Base-by-base conservation (phyloP, 2,113 vertebrate genomes). In the Heterotis niloticus region DNA sequence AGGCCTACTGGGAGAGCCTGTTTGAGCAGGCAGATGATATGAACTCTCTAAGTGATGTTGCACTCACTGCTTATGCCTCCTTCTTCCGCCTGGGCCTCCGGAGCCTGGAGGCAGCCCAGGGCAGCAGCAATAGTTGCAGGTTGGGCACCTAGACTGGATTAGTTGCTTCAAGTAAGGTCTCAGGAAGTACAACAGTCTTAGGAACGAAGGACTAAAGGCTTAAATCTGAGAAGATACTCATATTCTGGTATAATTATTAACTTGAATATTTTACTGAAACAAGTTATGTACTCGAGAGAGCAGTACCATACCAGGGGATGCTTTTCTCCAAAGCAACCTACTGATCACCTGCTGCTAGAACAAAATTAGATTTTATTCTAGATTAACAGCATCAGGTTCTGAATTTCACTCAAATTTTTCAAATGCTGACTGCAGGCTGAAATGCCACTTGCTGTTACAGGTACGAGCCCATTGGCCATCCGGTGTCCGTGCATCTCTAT, bases 1-100 rank as follows among this genome's bases (percentile, higher is more conserved):
- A 97, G 79, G 95, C 95, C 0, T 99, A 99, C 88, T 99, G 98
- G 98, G 98, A 99, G 86, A 98, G 91, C 0, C 81, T 93, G 81
- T 97, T 95, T 0, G 95, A 99, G 26, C 85, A 80, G 0, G 73
- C 89, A 0, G 97, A 99, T 0, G 94, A 95, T 7, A 82, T 94
- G 60, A 84, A 87, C 0, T 90, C 92, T 1, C 94, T 99, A 88
- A 95, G 87, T 0, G 97, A 99, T 0, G 91, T 95, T 83, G 90
- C 92, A 51, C 93, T 98, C 84, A 99, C 98, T 0, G 94, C 94
- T 4, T 96, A 96, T 85, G 87, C 90, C 0, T 90, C 95, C 20
- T 97, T 98, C 83, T 90, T 93, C 78, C 94, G 95, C 82, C 88
- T 98, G 24, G 90, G 94, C 57, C 89, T 99, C 54, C 92, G 17